Evolutionary conservation across 2,797 vertebrate genomes (phyloP), one percentile per base, ranked within the genome.

Genomic region (Momotus momota): DNA sequence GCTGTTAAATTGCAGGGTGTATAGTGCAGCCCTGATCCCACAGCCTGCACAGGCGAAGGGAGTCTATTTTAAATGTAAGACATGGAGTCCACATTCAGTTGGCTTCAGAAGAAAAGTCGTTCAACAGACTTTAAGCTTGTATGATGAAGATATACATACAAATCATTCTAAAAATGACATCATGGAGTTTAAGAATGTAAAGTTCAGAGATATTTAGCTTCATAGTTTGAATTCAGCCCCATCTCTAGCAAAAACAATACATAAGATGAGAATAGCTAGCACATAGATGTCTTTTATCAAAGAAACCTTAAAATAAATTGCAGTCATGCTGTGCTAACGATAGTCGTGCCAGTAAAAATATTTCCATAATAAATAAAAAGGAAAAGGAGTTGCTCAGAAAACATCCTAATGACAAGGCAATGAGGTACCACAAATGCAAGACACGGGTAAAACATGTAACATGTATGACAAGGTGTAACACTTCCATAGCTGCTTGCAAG

Each of bases 301-400:
- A 78, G 19, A 84, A 86, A 73, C 6, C 5, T 87, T 92, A 23
- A 77, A 94, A 87, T 54, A 88, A 81, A 88, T 19, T 26, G 4
- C 88, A 85, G 81, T 71, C 14, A 26, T 73, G 70, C 67, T 70
- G 82, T 3, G 0, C 38, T 93, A 86, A 65, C 26, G 73, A 62
- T 80, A 83, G 35, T 46, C 43, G 25, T 77, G 64, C 66, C 84
- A 95, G 65, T 79, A 74, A 90, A 72, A 51, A 85, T 12, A 4
- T 88, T 96, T 96, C 80, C 67, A 55, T 64, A 94, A 69, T 25
- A 95, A 94, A 77, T 5, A 17, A 58, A 31, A 91, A 88, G 40
- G 22, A 73, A 54, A 54, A 54, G 20, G 19, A 86, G 18, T 43
- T 95, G 82, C 94, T 70, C 93, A 90, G 55, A 83, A 95, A 83